Evolutionary conservation across 2,888 invertebrate species (phyloP).

Genomic region (Callosobruchus maculatus): DNA sequence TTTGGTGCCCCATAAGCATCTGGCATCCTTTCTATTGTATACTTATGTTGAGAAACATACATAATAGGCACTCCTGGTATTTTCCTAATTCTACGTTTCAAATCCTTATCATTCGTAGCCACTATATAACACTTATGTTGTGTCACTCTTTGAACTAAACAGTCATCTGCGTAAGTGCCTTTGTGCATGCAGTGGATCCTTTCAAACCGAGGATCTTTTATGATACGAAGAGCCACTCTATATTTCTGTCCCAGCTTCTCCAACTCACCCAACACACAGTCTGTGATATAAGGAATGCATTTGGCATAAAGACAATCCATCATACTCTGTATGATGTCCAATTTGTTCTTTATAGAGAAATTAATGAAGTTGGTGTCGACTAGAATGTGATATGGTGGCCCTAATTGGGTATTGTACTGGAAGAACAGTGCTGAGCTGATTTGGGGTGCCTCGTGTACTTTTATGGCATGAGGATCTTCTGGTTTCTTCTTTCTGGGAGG

Average conservation of each 20-base stretch:
- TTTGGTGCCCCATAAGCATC: slow-evolving; percentile 96
- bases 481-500: slow-evolving; percentile 66
- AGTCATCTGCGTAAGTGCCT: slow-evolving; percentile 99
- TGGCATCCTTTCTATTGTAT: slow-evolving; percentile 97
- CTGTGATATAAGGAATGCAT: slow-evolving; percentile 96
- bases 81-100: slow-evolving; percentile 92
- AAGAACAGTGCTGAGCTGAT: slow-evolving; percentile 93
- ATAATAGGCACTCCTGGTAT: slow-evolving; percentile 99
- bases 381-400: slow-evolving; percentile 95
- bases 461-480: slow-evolving; percentile 68
- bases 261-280: slow-evolving; percentile 95
- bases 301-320: slow-evolving; percentile 99
- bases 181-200: slow-evolving; percentile 91
- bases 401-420: slow-evolving; percentile 96
- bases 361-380: slow-evolving; percentile 99
- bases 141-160: slow-evolving; percentile 90
- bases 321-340: slow-evolving; percentile 95
- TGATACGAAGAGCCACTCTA: slow-evolving; percentile 88
- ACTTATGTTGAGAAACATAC: slow-evolving; percentile 90
- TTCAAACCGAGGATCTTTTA: slow-evolving; percentile 92
- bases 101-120: slow-evolving; percentile 97
- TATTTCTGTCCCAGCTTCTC: slow-evolving; percentile 96
- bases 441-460: slow-evolving; percentile 78
- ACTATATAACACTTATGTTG: slow-evolving; percentile 99
- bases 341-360: slow-evolving; percentile 95